Evolutionary conservation across 2,888 invertebrate genomes (phyloP).

Genomic region (Scotopteryx bipunctaria): DNA sequence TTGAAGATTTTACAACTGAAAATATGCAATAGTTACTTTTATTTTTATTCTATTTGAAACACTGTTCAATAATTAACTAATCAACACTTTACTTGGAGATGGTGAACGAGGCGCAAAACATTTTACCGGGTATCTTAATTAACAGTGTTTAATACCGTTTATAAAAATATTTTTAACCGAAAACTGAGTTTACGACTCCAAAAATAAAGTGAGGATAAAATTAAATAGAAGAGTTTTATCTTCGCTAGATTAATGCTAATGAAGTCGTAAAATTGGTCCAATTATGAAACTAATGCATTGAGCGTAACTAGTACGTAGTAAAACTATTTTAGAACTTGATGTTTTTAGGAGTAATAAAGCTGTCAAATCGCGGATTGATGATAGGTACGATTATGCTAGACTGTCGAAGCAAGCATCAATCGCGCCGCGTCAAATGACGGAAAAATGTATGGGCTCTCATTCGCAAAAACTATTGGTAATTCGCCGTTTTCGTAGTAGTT

Average conservation of each 20-base stretch:
- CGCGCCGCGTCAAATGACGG: no score
- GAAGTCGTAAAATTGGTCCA: slow-evolving; percentile 19
- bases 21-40: no score
- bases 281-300: slow-evolving; percentile 12
- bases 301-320: slow-evolving; percentile 8
- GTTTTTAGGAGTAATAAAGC: not conserved
- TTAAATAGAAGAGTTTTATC: slow-evolving; percentile 22
- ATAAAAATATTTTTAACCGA: slow-evolving; percentile 2
- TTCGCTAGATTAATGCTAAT: slow-evolving; percentile 15
- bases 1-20: no score
- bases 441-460: no score
- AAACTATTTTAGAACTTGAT: slow-evolving; percentile 8
- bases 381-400: no score
- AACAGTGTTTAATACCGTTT: not conserved
- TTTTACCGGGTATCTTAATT: not conserved
- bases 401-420: no score
- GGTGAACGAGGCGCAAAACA: no score
- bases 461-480: no score
- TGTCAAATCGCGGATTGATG: no score
- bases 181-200: slow-evolving; percentile 14
- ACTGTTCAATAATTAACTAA: not conserved
- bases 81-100: no score
- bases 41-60: no score
- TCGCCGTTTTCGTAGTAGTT: no score
- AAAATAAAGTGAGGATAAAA: slow-evolving; percentile 21